A percentile compares a stretch with the other conserved stretches of the same genome.
Conservation (phyloP, 1,140 invertebrate genomes). For the Anastatus disparis region DNA sequence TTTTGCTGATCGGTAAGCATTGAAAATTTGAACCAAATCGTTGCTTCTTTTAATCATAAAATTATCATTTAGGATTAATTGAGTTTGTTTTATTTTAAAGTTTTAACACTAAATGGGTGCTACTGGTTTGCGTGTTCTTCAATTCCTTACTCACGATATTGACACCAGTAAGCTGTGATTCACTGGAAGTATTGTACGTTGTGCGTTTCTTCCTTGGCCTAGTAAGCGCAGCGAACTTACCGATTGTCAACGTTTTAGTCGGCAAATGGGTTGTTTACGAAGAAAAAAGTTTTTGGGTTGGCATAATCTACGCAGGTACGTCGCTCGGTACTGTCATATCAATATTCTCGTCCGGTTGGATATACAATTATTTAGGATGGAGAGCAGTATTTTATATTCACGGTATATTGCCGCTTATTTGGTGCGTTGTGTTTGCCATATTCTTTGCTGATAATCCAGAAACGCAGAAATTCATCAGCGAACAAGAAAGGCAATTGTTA, state of each 20-base stretch:
- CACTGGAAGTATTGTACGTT: constrained; percentile 64
- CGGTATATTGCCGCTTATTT: constrained; percentile 74
- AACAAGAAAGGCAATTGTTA: constrained; percentile 73
- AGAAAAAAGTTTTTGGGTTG: constrained; percentile 65
- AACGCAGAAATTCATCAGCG: constrained; percentile 78
- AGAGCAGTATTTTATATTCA: constrained; percentile 84
- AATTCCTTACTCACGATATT: constrained; percentile 80
- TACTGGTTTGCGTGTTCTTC: constrained; percentile 79
- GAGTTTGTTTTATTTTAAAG: constrained; percentile 41
- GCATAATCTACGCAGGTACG: constrained; percentile 75
- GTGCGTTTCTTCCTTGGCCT: constrained; percentile 71
- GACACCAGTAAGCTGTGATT: constrained; percentile 71
- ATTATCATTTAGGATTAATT: no score
- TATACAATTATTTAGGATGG: constrained; percentile 76
- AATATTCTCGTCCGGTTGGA: constrained; percentile 76
- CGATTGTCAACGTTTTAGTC: constrained; percentile 60
- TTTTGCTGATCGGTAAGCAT: constrained; percentile 65
- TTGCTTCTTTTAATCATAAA: no score
- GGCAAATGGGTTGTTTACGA: constrained; percentile 64
- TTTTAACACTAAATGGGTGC: constrained; percentile 84
- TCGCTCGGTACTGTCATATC: constrained; percentile 82
- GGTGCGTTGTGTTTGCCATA: constrained; percentile 76
- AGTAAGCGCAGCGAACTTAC: constrained; percentile 65
- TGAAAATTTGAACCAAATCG: no score
- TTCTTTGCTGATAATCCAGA: constrained; percentile 79